Evolutionary conservation across 2,113 vertebrate genomes (phyloP).

Genomic region (Cyprinus carpio): DNA sequence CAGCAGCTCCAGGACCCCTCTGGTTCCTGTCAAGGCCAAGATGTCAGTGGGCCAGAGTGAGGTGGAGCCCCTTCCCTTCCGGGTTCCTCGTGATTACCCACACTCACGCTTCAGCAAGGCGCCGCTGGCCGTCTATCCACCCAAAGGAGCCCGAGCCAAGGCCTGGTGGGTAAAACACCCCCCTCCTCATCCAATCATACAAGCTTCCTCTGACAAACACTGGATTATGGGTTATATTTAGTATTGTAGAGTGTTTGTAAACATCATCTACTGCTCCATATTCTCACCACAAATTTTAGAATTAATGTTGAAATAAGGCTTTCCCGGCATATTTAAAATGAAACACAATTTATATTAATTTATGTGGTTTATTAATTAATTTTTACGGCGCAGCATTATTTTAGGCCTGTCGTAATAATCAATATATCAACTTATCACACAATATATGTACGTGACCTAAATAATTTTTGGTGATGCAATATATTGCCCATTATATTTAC

Average conservation of each 20-base stretch:
- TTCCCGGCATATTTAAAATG: too few species aligned
- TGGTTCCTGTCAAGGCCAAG: slow-evolving; percentile 88
- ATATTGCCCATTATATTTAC: too few species aligned
- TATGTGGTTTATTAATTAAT: too few species aligned
- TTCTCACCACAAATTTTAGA: not conserved
- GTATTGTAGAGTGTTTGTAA: not conserved
- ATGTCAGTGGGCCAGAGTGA: slow-evolving; percentile 83
- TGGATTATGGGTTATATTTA: not conserved
- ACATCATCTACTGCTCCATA: not conserved
- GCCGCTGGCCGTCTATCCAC: slow-evolving; percentile 86
- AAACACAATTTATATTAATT: too few species aligned
- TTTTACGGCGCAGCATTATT: too few species aligned
- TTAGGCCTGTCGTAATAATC: too few species aligned
- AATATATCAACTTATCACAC: too few species aligned
- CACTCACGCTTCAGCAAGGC: slow-evolving; percentile 95
- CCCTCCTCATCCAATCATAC: too few species aligned
- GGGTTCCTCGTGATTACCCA: slow-evolving; percentile 93
- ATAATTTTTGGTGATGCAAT: too few species aligned
- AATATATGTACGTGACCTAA: too few species aligned
- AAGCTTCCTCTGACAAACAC: not conserved
- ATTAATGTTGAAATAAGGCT: too few species aligned
- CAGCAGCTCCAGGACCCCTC: slow-evolving; percentile 83
- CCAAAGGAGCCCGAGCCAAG: slow-evolving; percentile 90
- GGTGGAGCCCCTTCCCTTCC: slow-evolving; percentile 84
- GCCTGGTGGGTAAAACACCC: slow-evolving; percentile 80